These are phyloP conservation scores for Coendou prehensilis DNA, from an alignment of 2,797 vertebrate genomes.

Conservation along the genomic window DNA sequence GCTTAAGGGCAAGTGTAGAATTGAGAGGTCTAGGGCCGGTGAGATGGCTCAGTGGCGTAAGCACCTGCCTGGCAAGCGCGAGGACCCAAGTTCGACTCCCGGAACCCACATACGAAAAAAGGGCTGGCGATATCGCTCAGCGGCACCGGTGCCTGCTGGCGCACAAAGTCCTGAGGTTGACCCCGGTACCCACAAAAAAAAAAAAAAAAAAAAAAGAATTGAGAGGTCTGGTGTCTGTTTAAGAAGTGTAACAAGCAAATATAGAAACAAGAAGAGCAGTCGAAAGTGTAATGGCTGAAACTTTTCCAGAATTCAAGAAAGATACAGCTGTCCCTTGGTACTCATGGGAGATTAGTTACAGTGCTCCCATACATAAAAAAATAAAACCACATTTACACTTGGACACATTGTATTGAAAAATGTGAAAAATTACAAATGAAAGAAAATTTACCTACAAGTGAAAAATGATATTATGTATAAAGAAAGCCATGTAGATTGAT, in stretches of 20 bases:
- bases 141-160: too few species aligned
- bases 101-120: too few species aligned
- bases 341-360: background rate
- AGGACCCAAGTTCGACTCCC: too few species aligned
- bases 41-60: too few species aligned
- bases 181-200: too few species aligned
- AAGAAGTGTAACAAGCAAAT: background rate
- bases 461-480: background rate
- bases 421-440: background rate
- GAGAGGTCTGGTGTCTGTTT: too few species aligned
- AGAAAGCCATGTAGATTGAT: background rate
- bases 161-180: too few species aligned
- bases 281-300: background rate
- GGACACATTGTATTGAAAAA: background rate
- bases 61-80: too few species aligned
- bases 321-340: too few species aligned
- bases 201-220: background rate
- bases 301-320: slow-evolving; percentile 2
- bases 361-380: background rate
- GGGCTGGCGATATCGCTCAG: too few species aligned
- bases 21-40: too few species aligned
- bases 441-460: background rate
- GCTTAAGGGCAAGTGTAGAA: background rate
- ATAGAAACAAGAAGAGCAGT: background rate
- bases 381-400: background rate